phyloP scores from a whole-genome alignment of 2,888 invertebrate genomes.

The Azorinus chamasolen region DNA sequence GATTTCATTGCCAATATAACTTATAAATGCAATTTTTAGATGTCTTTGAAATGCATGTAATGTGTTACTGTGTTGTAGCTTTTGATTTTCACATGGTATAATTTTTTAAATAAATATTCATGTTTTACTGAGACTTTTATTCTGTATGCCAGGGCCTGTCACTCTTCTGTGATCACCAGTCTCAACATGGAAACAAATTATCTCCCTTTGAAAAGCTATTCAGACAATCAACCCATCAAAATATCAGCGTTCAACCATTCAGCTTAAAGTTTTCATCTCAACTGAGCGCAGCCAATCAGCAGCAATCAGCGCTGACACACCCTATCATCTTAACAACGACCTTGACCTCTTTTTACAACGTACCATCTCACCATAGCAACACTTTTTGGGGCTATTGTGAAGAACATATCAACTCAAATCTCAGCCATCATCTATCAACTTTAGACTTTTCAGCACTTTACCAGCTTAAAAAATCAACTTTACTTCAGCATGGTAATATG shows the following conservation, averaged over 20 bases:
- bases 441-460: slow-evolving; percentile 37
- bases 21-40: no score
- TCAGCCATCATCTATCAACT: slow-evolving; percentile 20
- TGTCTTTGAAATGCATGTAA: no score
- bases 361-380: slow-evolving; percentile 42
- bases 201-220: slow-evolving; percentile 55
- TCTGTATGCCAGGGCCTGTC: slow-evolving; percentile 54
- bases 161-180: slow-evolving; percentile 46
- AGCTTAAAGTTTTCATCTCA: slow-evolving; percentile 47
- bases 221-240: slow-evolving; percentile 56
- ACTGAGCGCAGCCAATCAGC: slow-evolving; percentile 38
- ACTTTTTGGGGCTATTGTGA: slow-evolving; percentile 5
- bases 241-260: slow-evolving; percentile 50
- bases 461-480: slow-evolving; percentile 44
- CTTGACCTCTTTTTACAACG: slow-evolving; percentile 49
- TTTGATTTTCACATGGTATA: not conserved
- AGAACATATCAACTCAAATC: slow-evolving; percentile 17
- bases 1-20: no score
- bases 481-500: slow-evolving; percentile 45
- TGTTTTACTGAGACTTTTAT: slow-evolving; percentile 19
- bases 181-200: slow-evolving; percentile 60
- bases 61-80: not conserved
- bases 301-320: slow-evolving; percentile 51
- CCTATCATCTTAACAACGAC: slow-evolving; percentile 56
- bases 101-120: not conserved